Percentiles rank a stretch among this genome's conserved stretches.
phyloP scores from a whole-genome alignment of 2,888 invertebrate species.

The Prionchulus punctatus region DNA sequence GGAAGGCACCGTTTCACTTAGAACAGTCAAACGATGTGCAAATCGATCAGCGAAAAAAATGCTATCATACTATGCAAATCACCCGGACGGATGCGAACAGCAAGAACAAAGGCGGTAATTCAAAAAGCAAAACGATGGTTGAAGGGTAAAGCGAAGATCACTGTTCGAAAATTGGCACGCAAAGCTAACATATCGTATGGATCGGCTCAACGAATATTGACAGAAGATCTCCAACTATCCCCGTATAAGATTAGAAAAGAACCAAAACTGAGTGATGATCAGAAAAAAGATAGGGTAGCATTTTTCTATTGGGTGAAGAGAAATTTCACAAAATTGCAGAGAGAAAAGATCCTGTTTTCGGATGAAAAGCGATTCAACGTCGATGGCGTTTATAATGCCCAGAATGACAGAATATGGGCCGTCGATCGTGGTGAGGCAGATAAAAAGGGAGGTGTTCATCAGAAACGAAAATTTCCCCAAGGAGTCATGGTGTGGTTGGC shows the following conservation, averaged over 20 bases:
- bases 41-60: neutral
- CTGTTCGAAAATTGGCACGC: neutral
- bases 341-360: neutral
- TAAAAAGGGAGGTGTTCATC: neutral
- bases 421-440: neutral
- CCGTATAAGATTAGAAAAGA: neutral
- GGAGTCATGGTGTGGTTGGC: neutral
- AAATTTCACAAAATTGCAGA: neutral
- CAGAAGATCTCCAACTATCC: neutral
- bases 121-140: neutral
- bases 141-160: neutral
- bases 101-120: neutral
- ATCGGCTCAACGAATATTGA: neutral
- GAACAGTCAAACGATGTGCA: neutral
- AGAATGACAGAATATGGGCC: neutral
- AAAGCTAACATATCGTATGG: neutral
- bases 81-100: neutral
- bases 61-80: neutral
- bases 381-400: neutral
- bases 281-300: no score
- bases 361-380: neutral
- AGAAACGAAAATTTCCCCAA: neutral
- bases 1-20: neutral
- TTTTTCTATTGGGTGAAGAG: neutral
- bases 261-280: neutral